Conservation (phyloP, 2,113 vertebrate species). For the Microcebus jonahi region DNA sequence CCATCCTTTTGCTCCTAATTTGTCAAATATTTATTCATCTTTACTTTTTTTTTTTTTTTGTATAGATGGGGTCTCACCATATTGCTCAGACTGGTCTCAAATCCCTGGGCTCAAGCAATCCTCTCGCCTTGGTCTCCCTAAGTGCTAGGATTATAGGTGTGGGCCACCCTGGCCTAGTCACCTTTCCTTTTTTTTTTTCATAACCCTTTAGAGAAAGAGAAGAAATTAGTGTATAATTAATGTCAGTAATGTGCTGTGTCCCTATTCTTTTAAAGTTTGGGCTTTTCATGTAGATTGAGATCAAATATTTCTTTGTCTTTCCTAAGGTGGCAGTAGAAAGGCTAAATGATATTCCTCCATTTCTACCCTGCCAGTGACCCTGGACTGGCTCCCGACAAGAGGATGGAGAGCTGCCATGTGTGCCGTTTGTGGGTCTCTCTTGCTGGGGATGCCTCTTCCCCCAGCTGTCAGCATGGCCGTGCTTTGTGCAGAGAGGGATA, state of each 20-base stretch:
- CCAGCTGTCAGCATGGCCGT: conserved; percentile 5
- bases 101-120: too few relatives aligned
- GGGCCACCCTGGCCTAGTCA: background rate
- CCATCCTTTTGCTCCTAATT: background rate
- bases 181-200: background rate
- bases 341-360: background rate
- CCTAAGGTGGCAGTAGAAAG: conserved; percentile 4
- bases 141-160: too few relatives aligned
- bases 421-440: background rate
- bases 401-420: background rate
- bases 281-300: background rate
- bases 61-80: too few relatives aligned
- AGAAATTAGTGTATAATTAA: background rate
- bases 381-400: background rate
- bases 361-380: background rate
- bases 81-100: too few relatives aligned
- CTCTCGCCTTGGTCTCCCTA: too few relatives aligned
- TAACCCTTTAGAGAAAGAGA: background rate
- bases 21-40: background rate
- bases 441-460: conserved; percentile 12
- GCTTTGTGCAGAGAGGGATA: conserved; percentile 49
- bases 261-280: background rate
- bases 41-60: background rate
- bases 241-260: background rate
- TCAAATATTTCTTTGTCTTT: conserved; percentile 5